A percentile compares a stretch with the other conserved stretches of the same genome.
Evolutionary conservation across 2,797 vertebrate species (phyloP).

Genomic region (Sciurus carolinensis): DNA sequence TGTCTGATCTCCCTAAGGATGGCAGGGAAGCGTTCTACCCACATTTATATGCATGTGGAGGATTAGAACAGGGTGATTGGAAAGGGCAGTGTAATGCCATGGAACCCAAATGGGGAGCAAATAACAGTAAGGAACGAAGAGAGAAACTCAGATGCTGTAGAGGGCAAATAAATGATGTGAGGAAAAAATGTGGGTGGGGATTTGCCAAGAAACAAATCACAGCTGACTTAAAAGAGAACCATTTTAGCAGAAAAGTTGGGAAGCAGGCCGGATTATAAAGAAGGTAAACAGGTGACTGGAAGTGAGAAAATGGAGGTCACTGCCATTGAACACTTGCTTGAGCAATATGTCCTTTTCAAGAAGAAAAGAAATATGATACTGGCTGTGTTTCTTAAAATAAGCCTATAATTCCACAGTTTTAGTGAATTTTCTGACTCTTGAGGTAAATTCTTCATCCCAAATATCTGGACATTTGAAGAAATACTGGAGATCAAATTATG

Average conservation of each 20-base stretch:
- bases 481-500: constrained; percentile 65
- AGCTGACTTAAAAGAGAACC: constrained; percentile 27
- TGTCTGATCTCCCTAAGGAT: not conserved
- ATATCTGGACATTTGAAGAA: constrained; percentile 70
- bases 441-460: constrained; percentile 69
- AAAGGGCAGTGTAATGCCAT: not conserved
- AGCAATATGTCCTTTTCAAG: constrained; percentile 35
- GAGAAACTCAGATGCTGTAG: not conserved
- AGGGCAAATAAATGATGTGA: not conserved
- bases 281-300: not conserved
- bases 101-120: not conserved
- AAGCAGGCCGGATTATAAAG: constrained; percentile 23
- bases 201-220: constrained; percentile 42
- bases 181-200: not conserved
- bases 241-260: constrained; percentile 25
- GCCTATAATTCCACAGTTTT: constrained; percentile 35
- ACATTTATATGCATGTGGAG: not conserved
- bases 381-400: constrained; percentile 53
- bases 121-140: not conserved
- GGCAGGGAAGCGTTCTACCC: not conserved
- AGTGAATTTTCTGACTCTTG: constrained; percentile 55
- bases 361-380: constrained; percentile 1
- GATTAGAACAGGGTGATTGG: not conserved
- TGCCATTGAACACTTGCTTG: not conserved
- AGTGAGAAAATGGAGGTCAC: constrained; percentile 47